A percentile compares a stretch with the other conserved stretches of the same genome.
These are phyloP conservation scores for Hydrocynus forskahlii DNA, from an alignment of 2,797 vertebrate genomes.

Conservation along the genomic window DNA sequence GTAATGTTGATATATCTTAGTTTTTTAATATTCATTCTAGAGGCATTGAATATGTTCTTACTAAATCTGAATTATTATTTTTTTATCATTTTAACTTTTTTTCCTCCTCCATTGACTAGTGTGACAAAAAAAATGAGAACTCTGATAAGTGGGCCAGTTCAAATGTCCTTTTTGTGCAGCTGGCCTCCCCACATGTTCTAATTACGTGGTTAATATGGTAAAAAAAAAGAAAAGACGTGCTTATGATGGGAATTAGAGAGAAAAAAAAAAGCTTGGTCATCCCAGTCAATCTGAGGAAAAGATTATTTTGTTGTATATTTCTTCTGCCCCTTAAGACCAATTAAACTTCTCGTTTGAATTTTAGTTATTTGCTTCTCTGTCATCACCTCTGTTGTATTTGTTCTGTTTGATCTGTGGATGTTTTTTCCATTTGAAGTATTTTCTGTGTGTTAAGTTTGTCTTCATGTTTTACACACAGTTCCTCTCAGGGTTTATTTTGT, in stretches of 20 bases:
- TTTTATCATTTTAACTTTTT: constrained; percentile 32
- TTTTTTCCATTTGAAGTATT: constrained; percentile 26
- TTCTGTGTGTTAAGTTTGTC: constrained; percentile 42
- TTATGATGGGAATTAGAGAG: background rate
- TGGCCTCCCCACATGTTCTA: constrained; percentile 6
- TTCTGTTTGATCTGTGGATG: constrained; percentile 24
- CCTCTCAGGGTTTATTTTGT: constrained; percentile 68
- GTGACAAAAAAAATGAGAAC: constrained; percentile 27
- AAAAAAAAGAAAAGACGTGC: background rate
- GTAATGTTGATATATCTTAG: constrained; percentile 46
- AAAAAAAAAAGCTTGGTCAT: constrained; percentile 1
- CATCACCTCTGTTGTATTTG: constrained; percentile 27
- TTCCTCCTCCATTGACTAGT: constrained; percentile 20
- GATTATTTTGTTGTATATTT: constrained; percentile 10
- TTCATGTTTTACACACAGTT: constrained; percentile 55
- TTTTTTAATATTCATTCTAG: constrained; percentile 36
- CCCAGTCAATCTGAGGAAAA: constrained; percentile 14
- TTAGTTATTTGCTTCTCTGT: constrained; percentile 36
- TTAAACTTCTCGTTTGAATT: constrained; percentile 20
- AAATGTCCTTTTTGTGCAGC: constrained; percentile 22
- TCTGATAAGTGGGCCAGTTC: constrained; percentile 29
- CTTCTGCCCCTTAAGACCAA: constrained; percentile 5
- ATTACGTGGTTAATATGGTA: background rate
- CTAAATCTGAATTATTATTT: constrained; percentile 29
- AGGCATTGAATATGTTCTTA: constrained; percentile 44